Base-by-base conservation (phyloP, 2,113 vertebrate species). In the Malurus alboscapulatus region DNA sequence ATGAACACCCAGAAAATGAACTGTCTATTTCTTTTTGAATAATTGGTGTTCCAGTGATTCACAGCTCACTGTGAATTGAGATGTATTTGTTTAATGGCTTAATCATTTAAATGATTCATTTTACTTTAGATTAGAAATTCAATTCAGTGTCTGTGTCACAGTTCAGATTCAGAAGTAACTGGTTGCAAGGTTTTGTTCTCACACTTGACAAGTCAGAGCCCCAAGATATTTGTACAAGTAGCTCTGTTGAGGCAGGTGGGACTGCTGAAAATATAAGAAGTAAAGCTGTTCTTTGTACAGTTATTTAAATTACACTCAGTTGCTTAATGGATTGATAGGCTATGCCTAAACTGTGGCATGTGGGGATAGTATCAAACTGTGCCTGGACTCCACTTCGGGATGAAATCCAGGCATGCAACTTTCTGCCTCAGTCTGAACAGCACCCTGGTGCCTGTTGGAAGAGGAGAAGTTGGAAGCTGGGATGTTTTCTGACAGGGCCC, bases 41-140 rank as follows among this genome's bases (percentile, higher is more conserved):
- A 91, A 94, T 78, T 92, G 38, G 9, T 69, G 50, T 90, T 42
- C 48, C 85, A 83, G n/a, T 65, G 78, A 90, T 80, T 92, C 76
- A 88, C 48, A 88, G 44, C 51, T 32, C 90, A 22, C 27, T 76
- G 18, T 57, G 80, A 92, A 75, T 15, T 67, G 36, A 75, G 40
- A 72, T 51, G 40, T 69, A 90, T 93, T 86, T 87, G 78, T 91
- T 95, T 91, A 86, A 91, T 79, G 17, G 34, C 17, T 89, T 93
- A 55, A 96, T 73, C 12, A 92, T 92, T 93, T 92, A 78, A 92
- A 88, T 90, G 8, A 85, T 87, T 80, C 71, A 85, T 96, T 96
- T 91, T 68, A 71, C 53, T 80, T 94, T 42, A 57, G 36, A 81
- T 72, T 63, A 73, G 45, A 85, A 85, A 59, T 72, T 32, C 17